Base-by-base conservation (phyloP, 2,797 vertebrate species). In the Notoglanidium macrostoma region DNA sequence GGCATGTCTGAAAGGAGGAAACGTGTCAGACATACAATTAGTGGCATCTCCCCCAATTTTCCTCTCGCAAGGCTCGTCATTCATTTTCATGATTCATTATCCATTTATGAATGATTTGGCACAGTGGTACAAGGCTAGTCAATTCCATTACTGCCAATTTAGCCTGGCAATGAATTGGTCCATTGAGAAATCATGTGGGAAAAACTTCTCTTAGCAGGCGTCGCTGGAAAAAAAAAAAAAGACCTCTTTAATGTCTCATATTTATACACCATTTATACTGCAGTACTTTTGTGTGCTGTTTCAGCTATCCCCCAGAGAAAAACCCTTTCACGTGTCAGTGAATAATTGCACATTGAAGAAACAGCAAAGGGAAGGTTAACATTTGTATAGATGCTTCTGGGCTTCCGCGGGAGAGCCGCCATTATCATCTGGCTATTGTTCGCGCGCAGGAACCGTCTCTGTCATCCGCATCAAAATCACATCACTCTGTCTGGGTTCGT, bases 401-500 rank as follows among this genome's bases (percentile, higher is more conserved):
- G 70, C 40, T 77, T 76, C 59, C 46, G 10, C 8, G 12, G 14
- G 23, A 81, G 44, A 65, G 40, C 44, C 44, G 1, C 57, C 61
- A 65, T 82, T 65, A 82, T 82, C 59, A 65, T 82, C 80, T 49
- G 59, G 35, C 59, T 51, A 59, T 81, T 81, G 40, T 61, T 63
- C 15, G 61, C n/a, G n/a, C 35, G 0, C 74, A 55, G 12, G n/a
- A 61, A 81, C 12, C 15, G 11, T 54, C 59, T 59, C 72, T 32
- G 57, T 83, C 86, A 87, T 87, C 55, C 19, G 1, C 80, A 65
- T 78, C 79, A 65, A n/a, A 35, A 55, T 84, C 61, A 32, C 40
- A 72, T 93, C 93, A 91, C 87, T 92, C 89, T 93, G 89, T 93
- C 93, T 86, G 86, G 91, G 73, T 89, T 73, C 93, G 92, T 94